Conservation (phyloP, 2,797 vertebrate genomes). For the Poecilia gillii region DNA sequence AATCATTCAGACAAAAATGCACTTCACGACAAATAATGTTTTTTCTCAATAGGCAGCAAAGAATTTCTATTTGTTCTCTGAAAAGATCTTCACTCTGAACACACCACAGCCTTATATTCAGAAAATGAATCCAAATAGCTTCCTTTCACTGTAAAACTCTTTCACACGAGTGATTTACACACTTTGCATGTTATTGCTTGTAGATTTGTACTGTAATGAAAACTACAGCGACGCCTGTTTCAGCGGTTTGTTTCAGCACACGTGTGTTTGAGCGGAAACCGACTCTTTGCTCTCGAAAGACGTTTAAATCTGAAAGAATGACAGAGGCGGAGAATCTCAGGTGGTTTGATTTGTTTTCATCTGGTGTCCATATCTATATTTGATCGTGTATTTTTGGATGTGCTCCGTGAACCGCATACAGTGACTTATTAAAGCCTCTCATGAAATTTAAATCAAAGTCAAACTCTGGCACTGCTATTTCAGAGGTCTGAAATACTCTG, state of each 20-base stretch:
- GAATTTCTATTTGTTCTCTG: neutral
- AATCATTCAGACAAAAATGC: neutral
- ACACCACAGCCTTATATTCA: neutral
- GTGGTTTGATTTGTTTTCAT: neutral
- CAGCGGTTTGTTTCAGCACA: neutral
- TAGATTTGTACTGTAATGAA: neutral
- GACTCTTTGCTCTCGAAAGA: neutral
- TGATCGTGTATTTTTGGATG: conserved; percentile 13
- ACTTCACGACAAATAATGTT: neutral
- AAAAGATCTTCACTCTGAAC: neutral
- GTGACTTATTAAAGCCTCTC: conserved; percentile 12
- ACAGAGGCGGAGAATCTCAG: neutral
- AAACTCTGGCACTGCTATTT: neutral
- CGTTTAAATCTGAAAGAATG: conserved; percentile 12
- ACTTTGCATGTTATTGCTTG: neutral
- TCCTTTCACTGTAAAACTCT: neutral
- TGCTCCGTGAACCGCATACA: conserved; percentile 8
- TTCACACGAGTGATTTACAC: neutral
- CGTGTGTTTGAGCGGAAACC: neutral
- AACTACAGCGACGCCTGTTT: neutral
- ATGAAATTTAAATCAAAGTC: conserved; percentile 30
- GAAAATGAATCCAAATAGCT: neutral
- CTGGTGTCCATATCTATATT: neutral
- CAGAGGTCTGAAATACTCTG: neutral
- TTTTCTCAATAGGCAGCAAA: neutral